Base-by-base conservation (phyloP, 2,113 vertebrate genomes). In the Lamprotornis superbus region DNA sequence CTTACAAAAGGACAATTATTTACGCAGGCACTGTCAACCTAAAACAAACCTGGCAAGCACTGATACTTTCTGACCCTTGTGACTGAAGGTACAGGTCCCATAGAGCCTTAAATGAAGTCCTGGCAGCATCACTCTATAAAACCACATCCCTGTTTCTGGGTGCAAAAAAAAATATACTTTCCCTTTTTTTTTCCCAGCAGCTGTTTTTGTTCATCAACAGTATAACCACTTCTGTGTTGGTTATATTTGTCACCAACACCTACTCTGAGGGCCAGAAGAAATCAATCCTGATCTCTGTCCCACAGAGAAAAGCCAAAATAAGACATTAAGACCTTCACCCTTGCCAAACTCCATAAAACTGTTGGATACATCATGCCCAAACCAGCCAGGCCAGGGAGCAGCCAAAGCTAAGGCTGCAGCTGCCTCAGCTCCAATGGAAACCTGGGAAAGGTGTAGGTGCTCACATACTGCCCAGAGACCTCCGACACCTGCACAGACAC, bases 181-280 rank as follows among this genome's bases (percentile, higher is more conserved):
- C 2, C 12, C 3, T 17, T 56, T 24, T 59, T 40, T 40, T 23
- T 27, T 5, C 5, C 15, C 59, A 94, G 49, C 69, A 93, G 93
- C 69, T 89, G 87, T 25, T 94, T 82, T 75, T 59, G n/a, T 69
- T 95, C 93, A 82, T 49, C 37, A 57, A 24, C 74, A 79, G 24
- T 16, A 3, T 49, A 82, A 93, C 39, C 7, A 14, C 40, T 49
- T 86, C 46, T 55, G 47, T 81, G 81, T 73, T 65, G 77, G 84
- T 87, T 57, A 61, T 5, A 95, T 69, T 91, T 84, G 65, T 95
- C 94, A 87, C 64, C 77, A 94, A 59, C 65, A 44, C 40, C 67
- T 64, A 71, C 31, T 87, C 56, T 5, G 25, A 83, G 37, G 12
- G 56, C 74, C 53, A 75, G 65, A 89, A 91, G 53, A 92, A 89